A percentile compares a stretch with the other conserved stretches of the same genome.
Conservation (phyloP, 2,113 vertebrate species). For the Stegastes partitus region DNA sequence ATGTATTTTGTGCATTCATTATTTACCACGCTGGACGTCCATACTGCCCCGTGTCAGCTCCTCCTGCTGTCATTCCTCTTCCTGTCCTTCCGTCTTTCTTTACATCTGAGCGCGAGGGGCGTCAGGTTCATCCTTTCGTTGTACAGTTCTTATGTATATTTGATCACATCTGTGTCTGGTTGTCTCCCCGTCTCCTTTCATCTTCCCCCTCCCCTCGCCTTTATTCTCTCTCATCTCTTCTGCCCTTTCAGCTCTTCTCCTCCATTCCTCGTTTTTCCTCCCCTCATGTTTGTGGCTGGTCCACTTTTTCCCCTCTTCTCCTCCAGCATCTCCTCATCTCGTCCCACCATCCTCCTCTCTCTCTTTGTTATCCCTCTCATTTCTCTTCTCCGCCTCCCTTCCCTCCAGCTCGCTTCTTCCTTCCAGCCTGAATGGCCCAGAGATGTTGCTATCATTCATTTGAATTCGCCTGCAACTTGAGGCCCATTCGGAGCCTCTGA, state of each 20-base stretch:
- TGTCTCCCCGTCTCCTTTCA: slow-evolving; percentile 60
- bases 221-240: slow-evolving; percentile 59
- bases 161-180: slow-evolving; percentile 63
- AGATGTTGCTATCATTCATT: slow-evolving; percentile 43
- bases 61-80: neutral
- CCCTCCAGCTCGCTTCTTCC: slow-evolving; percentile 25
- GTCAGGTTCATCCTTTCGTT: slow-evolving; percentile 38
- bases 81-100: slow-evolving; percentile 5
- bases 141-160: slow-evolving; percentile 68
- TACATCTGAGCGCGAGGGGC: slow-evolving; percentile 18
- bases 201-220: slow-evolving; percentile 37
- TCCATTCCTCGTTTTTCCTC: neutral
- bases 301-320: slow-evolving; percentile 20
- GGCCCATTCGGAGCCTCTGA: slow-evolving; percentile 20
- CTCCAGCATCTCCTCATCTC: slow-evolving; percentile 4
- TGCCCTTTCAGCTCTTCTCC: slow-evolving; percentile 38
- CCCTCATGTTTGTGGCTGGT: neutral
- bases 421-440: slow-evolving; percentile 11
- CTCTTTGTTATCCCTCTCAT: slow-evolving; percentile 20
- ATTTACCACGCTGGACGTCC: neutral
- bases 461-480: slow-evolving; percentile 19
- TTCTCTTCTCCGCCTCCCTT: slow-evolving; percentile 15
- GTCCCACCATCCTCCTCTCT: neutral
- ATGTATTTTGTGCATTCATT: no score
- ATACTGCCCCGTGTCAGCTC: neutral